Evolutionary conservation across 2,888 invertebrate species (phyloP).

Genomic region (Drosophila meridionalis): DNA sequence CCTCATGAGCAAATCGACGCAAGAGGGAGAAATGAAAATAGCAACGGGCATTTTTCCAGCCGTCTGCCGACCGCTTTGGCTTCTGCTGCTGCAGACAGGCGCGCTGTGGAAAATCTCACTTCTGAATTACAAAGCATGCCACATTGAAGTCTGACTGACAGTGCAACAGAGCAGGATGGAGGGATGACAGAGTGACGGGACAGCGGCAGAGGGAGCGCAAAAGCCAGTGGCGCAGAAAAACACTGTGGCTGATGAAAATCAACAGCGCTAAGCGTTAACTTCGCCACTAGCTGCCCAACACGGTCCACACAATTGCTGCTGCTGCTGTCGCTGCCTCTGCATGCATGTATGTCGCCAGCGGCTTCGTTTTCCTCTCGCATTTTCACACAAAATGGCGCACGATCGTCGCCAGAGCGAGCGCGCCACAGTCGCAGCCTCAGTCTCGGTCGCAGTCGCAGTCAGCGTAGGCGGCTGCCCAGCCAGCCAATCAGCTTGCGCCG

Average conservation of each 20-base stretch:
- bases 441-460: neutral
- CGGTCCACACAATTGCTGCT: slow-evolving; percentile 33
- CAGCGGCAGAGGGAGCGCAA: slow-evolving; percentile 46
- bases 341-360: slow-evolving; percentile 3
- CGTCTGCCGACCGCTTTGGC: slow-evolving; percentile 42
- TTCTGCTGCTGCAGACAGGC: slow-evolving; percentile 60
- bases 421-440: slow-evolving; percentile 47
- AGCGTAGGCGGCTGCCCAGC: slow-evolving; percentile 52
- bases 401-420: slow-evolving; percentile 57
- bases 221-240: slow-evolving; percentile 68
- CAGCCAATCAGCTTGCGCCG: slow-evolving; percentile 50
- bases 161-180: slow-evolving; percentile 45
- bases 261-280: slow-evolving; percentile 82
- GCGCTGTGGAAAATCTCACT: slow-evolving; percentile 83
- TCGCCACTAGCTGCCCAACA: slow-evolving; percentile 66
- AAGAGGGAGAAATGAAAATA: slow-evolving; percentile 69
- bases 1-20: slow-evolving; percentile 33
- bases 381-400: slow-evolving; percentile 65
- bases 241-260: slow-evolving; percentile 82
- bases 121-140: slow-evolving; percentile 79
- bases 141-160: slow-evolving; percentile 56
- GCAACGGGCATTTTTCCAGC: slow-evolving; percentile 71
- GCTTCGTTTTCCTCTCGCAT: slow-evolving; percentile 19
- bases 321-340: neutral
- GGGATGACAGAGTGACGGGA: slow-evolving; percentile 11